Conservation (phyloP, 2,113 vertebrate genomes). For the Grus americana region DNA sequence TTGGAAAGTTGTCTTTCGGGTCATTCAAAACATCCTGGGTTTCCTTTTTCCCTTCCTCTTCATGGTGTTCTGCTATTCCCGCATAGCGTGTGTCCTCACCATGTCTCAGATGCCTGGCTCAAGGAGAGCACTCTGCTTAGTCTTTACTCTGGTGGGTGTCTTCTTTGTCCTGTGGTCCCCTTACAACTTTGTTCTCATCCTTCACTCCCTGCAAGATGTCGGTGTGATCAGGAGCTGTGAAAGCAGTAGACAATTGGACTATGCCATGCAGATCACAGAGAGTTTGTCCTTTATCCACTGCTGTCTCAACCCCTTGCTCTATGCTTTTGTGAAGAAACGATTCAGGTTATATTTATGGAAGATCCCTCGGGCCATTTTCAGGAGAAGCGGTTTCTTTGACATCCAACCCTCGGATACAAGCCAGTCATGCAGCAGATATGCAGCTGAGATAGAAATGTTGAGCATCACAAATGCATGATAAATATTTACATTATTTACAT, state of each 20-base stretch:
- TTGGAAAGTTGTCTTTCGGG: conserved; percentile 73
- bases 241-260: conserved; percentile 68
- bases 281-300: conserved; percentile 78
- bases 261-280: conserved; percentile 76
- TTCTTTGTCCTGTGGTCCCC: conserved; percentile 82
- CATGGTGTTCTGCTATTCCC: conserved; percentile 72
- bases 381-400: neutral
- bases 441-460: conserved; percentile 43
- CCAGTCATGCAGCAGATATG: neutral
- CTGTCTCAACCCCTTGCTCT: conserved; percentile 76
- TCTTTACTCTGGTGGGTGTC: conserved; percentile 54
- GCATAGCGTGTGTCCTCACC: conserved; percentile 30
- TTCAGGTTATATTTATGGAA: conserved; percentile 58
- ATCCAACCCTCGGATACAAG: neutral
- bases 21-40: conserved; percentile 70
- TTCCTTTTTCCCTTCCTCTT: conserved; percentile 75
- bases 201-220: conserved; percentile 72
- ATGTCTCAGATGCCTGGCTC: conserved; percentile 5
- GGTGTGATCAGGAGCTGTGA: conserved; percentile 69
- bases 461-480: neutral
- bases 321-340: conserved; percentile 68
- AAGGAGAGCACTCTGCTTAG: conserved; percentile 49
- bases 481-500: neutral
- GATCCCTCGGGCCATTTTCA: neutral
- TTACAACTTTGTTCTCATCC: conserved; percentile 73